Evolutionary conservation across 2,797 vertebrate genomes (phyloP).

Genomic region (Tangara arthus): DNA sequence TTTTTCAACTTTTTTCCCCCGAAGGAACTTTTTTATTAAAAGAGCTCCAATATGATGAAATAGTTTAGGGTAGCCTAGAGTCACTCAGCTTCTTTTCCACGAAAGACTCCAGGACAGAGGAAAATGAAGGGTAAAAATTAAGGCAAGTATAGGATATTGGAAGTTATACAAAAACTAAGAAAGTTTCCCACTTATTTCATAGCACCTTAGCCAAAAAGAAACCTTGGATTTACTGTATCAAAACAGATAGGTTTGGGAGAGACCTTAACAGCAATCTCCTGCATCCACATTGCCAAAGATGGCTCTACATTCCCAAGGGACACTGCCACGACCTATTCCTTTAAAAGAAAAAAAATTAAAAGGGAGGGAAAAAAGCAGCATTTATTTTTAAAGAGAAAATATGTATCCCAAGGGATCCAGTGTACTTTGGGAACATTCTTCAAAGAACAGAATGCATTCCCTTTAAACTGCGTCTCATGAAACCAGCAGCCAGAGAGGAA

Average conservation of each 20-base stretch:
- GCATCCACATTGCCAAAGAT: not conserved
- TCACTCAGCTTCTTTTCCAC: not conserved
- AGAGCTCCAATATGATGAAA: not conserved
- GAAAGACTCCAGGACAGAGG: not conserved
- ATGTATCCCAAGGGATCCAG: constrained; percentile 33
- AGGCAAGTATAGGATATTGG: not conserved
- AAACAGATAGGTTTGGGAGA: not conserved
- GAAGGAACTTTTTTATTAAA: not conserved
- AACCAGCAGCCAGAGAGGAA: not conserved
- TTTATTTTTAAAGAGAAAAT: constrained; percentile 57
- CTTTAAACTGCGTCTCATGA: not conserved
- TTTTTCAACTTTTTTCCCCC: not conserved
- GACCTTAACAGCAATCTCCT: not conserved
- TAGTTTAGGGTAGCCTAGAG: not conserved
- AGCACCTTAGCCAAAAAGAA: not conserved
- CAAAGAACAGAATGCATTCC: not conserved
- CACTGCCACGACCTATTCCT: not conserved
- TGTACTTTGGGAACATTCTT: constrained; percentile 53
- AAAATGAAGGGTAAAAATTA: not conserved
- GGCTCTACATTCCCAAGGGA: not conserved
- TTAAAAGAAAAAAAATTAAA: not conserved
- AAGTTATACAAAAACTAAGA: not conserved
- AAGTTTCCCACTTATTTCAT: not conserved
- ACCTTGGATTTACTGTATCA: not conserved
- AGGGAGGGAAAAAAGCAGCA: not conserved